Percentiles rank a stretch among this genome's conserved stretches.
phyloP scores from a whole-genome alignment of 2,888 invertebrate species.

The Lasioglossum lativentre region DNA sequence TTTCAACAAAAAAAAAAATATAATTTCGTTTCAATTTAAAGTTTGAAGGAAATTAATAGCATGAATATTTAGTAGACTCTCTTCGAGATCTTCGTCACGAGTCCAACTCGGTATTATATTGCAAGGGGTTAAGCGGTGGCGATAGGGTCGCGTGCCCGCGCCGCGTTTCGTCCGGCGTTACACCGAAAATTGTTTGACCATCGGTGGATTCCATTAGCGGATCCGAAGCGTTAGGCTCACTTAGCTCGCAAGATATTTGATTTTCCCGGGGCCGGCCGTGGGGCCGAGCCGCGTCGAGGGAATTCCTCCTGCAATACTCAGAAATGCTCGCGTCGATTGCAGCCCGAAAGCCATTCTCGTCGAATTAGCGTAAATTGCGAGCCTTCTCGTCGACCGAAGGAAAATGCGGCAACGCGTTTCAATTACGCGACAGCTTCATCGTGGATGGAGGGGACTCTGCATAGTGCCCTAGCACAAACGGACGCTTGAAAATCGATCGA shows the following conservation, averaged over 20 bases:
- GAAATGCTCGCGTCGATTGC: conserved; percentile 25
- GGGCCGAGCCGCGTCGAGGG: neutral
- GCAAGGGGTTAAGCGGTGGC: too few relatives aligned
- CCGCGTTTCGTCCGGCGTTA: conserved; percentile 5
- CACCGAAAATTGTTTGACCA: conserved; percentile 48
- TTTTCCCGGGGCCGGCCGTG: neutral
- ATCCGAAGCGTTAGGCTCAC: conserved; percentile 19
- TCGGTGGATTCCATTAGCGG: conserved; percentile 43
- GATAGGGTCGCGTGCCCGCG: neutral
- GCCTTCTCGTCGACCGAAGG: neutral
- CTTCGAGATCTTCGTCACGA: too few relatives aligned
- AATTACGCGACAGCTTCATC: conserved; percentile 12
- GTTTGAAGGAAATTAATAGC: too few relatives aligned
- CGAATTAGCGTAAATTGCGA: conserved; percentile 29
- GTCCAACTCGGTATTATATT: too few relatives aligned
- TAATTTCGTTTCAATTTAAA: too few relatives aligned
- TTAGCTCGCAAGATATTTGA: conserved; percentile 25
- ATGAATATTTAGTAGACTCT: too few relatives aligned
- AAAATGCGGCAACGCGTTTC: neutral
- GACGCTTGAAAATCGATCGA: neutral
- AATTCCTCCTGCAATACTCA: conserved; percentile 17
- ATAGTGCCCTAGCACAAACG: neutral
- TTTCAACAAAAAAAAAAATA: too few relatives aligned
- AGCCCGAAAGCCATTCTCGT: neutral
- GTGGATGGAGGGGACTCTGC: neutral